Evolutionary conservation across 2,797 vertebrate species (phyloP).

Genomic region (Bucorvus abyssinicus): DNA sequence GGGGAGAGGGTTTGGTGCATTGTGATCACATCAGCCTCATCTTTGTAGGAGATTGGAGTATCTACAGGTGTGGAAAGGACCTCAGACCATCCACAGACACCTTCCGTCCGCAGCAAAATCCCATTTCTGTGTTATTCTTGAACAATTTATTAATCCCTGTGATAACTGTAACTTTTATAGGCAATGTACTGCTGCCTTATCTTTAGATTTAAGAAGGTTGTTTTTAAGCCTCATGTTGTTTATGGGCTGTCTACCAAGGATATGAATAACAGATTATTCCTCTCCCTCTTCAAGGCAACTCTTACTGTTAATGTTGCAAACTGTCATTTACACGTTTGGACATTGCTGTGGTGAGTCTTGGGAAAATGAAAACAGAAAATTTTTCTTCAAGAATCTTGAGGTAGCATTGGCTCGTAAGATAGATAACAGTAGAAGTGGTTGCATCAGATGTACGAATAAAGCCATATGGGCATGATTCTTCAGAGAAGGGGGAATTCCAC

Average conservation of each 20-base stretch:
- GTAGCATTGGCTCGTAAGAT: not conserved
- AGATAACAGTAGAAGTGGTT: not conserved
- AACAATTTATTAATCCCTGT: not conserved
- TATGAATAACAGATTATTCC: not conserved
- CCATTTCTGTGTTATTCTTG: not conserved
- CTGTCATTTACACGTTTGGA: not conserved
- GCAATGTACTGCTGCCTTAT: not conserved
- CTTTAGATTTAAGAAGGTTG: not conserved
- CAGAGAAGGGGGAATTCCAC: not conserved
- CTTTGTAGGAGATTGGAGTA: not conserved
- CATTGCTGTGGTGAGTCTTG: not conserved
- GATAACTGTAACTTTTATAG: not conserved
- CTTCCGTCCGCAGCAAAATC: not conserved
- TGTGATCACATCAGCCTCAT: not conserved
- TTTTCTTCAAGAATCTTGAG: not conserved
- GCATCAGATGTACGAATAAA: rapidly evolving
- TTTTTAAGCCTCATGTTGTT: not conserved
- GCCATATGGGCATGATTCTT: not conserved
- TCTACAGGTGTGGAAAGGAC: not conserved
- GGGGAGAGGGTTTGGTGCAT: not conserved
- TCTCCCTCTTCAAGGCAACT: not conserved
- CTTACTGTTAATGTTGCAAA: not conserved
- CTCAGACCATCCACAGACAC: not conserved
- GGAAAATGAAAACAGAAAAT: not conserved
- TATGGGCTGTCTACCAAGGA: not conserved